Conservation (phyloP, 2,888 invertebrate species). For the Yponomeuta evonymella region DNA sequence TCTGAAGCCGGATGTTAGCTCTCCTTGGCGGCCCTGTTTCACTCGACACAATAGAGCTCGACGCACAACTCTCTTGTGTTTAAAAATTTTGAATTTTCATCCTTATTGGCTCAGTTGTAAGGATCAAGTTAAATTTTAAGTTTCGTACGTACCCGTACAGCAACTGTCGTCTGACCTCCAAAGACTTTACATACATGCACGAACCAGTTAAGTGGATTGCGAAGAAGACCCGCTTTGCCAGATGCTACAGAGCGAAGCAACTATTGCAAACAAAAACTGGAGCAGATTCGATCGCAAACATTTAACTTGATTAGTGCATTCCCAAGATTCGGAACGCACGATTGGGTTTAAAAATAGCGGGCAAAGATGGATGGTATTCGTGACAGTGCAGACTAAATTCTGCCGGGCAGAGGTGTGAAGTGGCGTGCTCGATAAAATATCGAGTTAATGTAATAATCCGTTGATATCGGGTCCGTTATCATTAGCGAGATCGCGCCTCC, state of each 20-base stretch:
- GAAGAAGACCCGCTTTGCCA: slow-evolving; percentile 17
- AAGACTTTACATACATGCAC: slow-evolving; percentile 1
- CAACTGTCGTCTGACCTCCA: slow-evolving; percentile 19
- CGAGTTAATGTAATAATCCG: slow-evolving; percentile 72
- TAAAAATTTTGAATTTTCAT: not conserved
- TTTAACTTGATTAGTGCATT: not conserved
- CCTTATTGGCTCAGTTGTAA: not conserved
- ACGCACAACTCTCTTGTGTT: not conserved
- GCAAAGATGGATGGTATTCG: slow-evolving; percentile 25
- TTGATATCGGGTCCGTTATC: slow-evolving; percentile 60
- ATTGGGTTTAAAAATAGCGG: not conserved
- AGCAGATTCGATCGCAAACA: not conserved
- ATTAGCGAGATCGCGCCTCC: slow-evolving; percentile 70
- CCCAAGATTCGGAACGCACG: not conserved
- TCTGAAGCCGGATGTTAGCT: not conserved
- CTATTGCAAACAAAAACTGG: not conserved
- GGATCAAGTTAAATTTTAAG: not conserved
- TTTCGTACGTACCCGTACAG: not conserved
- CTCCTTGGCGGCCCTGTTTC: not conserved
- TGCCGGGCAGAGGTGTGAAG: slow-evolving; percentile 48
- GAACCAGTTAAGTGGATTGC: not conserved
- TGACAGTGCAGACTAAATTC: slow-evolving; percentile 38
- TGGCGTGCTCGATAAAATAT: slow-evolving; percentile 44
- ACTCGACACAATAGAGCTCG: not conserved
- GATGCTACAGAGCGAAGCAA: not conserved